Base-by-base conservation (phyloP, 1,140 invertebrate genomes). In the Drosophila murphyi region DNA sequence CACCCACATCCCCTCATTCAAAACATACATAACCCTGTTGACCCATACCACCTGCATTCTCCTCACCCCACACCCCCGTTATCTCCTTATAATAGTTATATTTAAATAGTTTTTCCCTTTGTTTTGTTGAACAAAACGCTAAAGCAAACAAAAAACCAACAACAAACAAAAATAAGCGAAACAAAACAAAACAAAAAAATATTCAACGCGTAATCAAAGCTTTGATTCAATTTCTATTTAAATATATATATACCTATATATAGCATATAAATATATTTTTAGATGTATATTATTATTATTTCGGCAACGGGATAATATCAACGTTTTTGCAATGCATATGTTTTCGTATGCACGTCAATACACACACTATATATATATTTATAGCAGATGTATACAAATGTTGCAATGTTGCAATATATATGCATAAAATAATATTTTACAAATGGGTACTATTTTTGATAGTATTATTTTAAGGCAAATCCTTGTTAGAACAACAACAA, bases 211-310 rank as follows among this genome's bases (percentile, higher is more conserved):
- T 87, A 82, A 87, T 82, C 83, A 83, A 87, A 88, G 80, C 85
- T 88, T 87, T 87, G 85, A 88, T 87, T 83, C 76, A 81, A 90
- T 71, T 82, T 89, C 85, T 89, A 85, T 89, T 89, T 88, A 89
- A 89, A 73, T 74, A 86, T 87, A 87, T 59, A 68, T 20, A 72
- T 43, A 69, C 56, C 73, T 86, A 88, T 87, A 86, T 87, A 88
- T 89, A 90, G 86, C 78, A 89, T 89, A 89, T 89, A 90, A 88
- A 87, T 90, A 90, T 89, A 89, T 89, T 89, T 89, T 89, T 90
- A 90, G 81, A 89, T 89, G 89, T 65, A 89, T 89, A 89, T 90
- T 89, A 88, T 83, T 82, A 83, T 89, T 89, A 81, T 89, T 78
- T 88, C 83, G 85, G 83, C 72, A 72, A 85, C 81, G 85, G 69